Evolutionary conservation across 2,888 invertebrate genomes (phyloP), one percentile per base, ranked within the genome.

Genomic region (Polymixis flavicincta): DNA sequence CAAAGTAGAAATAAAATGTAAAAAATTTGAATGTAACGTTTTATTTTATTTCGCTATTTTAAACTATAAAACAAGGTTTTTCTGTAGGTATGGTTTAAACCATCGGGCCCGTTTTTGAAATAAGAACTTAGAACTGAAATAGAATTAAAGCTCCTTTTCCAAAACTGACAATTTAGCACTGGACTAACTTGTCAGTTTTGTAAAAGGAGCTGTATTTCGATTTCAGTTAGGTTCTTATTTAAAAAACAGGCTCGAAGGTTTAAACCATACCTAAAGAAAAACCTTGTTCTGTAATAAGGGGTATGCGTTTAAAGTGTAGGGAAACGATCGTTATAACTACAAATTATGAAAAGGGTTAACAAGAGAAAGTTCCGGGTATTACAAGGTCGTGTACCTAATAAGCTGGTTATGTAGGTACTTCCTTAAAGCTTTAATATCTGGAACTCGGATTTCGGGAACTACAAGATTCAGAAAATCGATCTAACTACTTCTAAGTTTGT

Each of bases 1-100:
- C 57, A 76, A 72, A 73, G 48, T 81, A 80, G 77, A 73, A 81
- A 81, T 81, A 81, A 81, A 81, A 74, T 78, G 77, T 80, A 71
- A 63, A 77, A 61, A 67, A 55, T 55, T 59, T 42, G 6, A 71
- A 48, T 67, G 57, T 19, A 64, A 59, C 13, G 28, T 54, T 77
- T 70, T 63, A 54, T 69, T 76, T 59, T 50, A 54, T 71, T 71
- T 76, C 14, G 19, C 8, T 25, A 32, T 19, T 28, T 55, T 9
- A 14, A 13, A 3, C 13, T 2, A 13, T 5, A 61, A 17, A n/a
- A n/a, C n/a, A n/a, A n/a, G n/a, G n/a, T n/a, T n/a, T n/a, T n/a
- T n/a, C n/a, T n/a, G n/a, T n/a, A n/a, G n/a, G n/a, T n/a, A n/a
- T n/a, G n/a, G n/a, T n/a, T n/a, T n/a, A n/a, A n/a, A n/a, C n/a